Evolutionary conservation across 1,140 invertebrate species (phyloP).

Genomic region (Rhopalosiphum maidis): DNA sequence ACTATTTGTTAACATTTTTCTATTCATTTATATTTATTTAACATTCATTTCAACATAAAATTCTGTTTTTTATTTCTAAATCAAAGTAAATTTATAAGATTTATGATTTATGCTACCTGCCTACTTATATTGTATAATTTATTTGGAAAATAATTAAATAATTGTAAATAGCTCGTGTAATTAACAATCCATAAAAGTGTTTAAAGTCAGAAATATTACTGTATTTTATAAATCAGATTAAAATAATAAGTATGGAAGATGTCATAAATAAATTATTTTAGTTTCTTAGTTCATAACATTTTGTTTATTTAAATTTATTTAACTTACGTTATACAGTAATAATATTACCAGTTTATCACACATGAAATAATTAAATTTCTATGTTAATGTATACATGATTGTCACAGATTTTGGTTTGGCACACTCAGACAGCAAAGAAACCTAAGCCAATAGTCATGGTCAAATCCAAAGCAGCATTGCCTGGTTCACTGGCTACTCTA

Average conservation of each 20-base stretch:
- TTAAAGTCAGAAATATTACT: not conserved
- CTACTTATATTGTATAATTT: not conserved
- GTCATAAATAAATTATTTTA: not conserved
- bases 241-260: not conserved
- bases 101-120: not conserved
- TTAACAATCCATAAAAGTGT: not conserved
- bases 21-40: no score
- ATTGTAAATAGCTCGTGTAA: not conserved
- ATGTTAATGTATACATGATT: not conserved
- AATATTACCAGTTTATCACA: not conserved
- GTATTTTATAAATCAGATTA: not conserved
- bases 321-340: not conserved
- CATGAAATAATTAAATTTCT: not conserved
- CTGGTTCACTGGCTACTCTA: slow-evolving; percentile 50
- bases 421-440: slow-evolving; percentile 85
- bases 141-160: not conserved
- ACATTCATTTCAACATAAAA: not conserved
- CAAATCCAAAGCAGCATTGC: slow-evolving; percentile 32
- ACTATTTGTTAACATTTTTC: no score
- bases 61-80: not conserved
- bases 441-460: slow-evolving; percentile 60
- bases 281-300: not conserved
- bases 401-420: slow-evolving; percentile 81
- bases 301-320: not conserved
- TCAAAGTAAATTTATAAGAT: not conserved